Evolutionary conservation across 2,888 invertebrate species (phyloP).

Genomic region (Chydorus sphaericus): DNA sequence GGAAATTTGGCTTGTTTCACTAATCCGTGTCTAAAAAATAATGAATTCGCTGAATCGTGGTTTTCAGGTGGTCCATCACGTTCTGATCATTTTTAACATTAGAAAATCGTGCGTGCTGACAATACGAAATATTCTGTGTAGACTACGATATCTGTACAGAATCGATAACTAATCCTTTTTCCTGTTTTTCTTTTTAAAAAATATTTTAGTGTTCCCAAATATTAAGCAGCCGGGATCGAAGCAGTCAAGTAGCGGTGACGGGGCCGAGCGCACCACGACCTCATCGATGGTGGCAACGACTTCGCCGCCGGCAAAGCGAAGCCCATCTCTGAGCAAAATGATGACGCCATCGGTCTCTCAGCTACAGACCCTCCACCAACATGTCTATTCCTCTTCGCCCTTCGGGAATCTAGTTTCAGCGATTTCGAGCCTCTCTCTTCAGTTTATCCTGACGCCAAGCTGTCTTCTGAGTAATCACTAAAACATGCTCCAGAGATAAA

Average conservation of each 20-base stretch:
- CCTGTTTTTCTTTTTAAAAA: no score
- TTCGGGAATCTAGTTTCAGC: conserved; percentile 39
- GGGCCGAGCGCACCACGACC: conserved; percentile 21
- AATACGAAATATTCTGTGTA: no score
- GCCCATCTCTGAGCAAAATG: not conserved
- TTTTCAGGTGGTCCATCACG: no score
- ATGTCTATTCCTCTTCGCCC: not conserved
- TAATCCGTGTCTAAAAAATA: no score
- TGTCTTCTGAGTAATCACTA: conserved; percentile 58
- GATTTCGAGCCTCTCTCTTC: conserved; percentile 63
- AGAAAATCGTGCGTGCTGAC: no score
- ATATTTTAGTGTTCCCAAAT: no score
- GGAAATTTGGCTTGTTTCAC: no score
- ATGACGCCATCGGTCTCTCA: not conserved
- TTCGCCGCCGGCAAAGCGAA: not conserved
- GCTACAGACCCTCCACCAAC: conserved; percentile 25
- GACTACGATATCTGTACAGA: no score
- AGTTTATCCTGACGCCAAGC: conserved; percentile 53
- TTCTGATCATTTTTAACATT: no score
- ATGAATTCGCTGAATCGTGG: no score
- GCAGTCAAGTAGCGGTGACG: conserved; percentile 24
- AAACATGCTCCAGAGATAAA: conserved; percentile 56
- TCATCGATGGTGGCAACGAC: not conserved
- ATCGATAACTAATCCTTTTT: no score
- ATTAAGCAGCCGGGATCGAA: conserved; percentile 15